A percentile compares a stretch with the other conserved stretches of the same genome.
These are phyloP conservation scores for Ruditapes philippinarum DNA, from an alignment of 1,140 invertebrate species.

Conservation along the genomic window DNA sequence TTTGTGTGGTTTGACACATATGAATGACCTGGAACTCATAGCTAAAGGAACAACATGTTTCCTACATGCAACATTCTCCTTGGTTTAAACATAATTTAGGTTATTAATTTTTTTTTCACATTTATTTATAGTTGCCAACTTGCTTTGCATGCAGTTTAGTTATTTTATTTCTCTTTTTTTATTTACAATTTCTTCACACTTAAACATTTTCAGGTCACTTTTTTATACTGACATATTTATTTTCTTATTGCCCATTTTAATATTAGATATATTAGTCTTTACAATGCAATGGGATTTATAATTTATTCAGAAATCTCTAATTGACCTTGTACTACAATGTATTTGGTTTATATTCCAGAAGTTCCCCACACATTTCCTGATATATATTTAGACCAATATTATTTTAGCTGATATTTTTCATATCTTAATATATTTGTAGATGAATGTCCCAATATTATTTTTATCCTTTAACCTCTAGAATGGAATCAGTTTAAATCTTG, in stretches of 20 bases:
- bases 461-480: slow-evolving; percentile 31
- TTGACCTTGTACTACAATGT: too few relatives aligned
- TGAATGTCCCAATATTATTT: neutral
- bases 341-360: too few relatives aligned
- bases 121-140: slow-evolving; percentile 74
- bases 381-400: too few relatives aligned
- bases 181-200: slow-evolving; percentile 35
- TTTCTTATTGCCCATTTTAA: too few relatives aligned
- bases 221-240: neutral
- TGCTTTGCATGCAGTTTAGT: slow-evolving; percentile 77
- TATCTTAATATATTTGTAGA: neutral
- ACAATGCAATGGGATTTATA: too few relatives aligned
- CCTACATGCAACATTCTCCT: too few relatives aligned
- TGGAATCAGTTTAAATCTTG: neutral
- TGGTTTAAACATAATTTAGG: neutral
- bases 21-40: too few relatives aligned
- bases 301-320: too few relatives aligned
- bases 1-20: too few relatives aligned
- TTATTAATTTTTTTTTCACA: neutral
- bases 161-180: neutral
- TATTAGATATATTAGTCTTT: too few relatives aligned
- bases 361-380: too few relatives aligned
- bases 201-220: slow-evolving; percentile 2
- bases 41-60: too few relatives aligned
- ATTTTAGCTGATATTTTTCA: neutral